Evolutionary conservation across 2,888 invertebrate genomes (phyloP).

Genomic region (Clunio marinus): DNA sequence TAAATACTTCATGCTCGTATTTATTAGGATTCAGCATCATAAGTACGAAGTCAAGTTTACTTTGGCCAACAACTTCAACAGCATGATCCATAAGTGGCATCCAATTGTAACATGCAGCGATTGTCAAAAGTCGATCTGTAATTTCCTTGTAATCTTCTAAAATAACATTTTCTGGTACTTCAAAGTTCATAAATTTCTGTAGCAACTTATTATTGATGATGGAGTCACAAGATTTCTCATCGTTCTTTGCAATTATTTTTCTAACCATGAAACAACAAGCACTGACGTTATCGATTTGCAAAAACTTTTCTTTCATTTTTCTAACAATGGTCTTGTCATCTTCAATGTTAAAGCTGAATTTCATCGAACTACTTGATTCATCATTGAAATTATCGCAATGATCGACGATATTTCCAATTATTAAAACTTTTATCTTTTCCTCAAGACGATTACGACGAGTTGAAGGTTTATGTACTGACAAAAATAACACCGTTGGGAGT

Average conservation of each 20-base stretch:
- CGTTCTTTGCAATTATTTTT: slow-evolving; percentile 2
- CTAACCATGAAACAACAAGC: background rate
- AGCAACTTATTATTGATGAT: background rate
- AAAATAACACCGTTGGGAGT: too few species aligned
- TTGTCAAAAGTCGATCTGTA: background rate
- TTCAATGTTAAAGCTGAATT: too few species aligned
- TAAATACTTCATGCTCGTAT: background rate
- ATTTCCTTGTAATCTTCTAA: background rate
- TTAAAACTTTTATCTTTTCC: background rate
- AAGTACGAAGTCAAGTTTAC: background rate
- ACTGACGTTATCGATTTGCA: background rate
- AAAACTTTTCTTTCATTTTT: too few species aligned
- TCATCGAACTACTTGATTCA: too few species aligned
- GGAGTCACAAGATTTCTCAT: background rate
- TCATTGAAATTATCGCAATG: too few species aligned
- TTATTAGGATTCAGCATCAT: background rate
- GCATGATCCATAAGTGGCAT: background rate
- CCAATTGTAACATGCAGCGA: background rate
- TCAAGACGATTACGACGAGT: too few species aligned
- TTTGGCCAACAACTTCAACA: background rate
- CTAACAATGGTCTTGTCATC: too few species aligned
- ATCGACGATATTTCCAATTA: slow-evolving; percentile 1
- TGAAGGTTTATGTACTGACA: too few species aligned
- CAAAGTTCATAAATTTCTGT: too few species aligned
- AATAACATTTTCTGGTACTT: too few species aligned